Base-by-base conservation (phyloP, 2,797 vertebrate species). In the Ibycter americanus region DNA sequence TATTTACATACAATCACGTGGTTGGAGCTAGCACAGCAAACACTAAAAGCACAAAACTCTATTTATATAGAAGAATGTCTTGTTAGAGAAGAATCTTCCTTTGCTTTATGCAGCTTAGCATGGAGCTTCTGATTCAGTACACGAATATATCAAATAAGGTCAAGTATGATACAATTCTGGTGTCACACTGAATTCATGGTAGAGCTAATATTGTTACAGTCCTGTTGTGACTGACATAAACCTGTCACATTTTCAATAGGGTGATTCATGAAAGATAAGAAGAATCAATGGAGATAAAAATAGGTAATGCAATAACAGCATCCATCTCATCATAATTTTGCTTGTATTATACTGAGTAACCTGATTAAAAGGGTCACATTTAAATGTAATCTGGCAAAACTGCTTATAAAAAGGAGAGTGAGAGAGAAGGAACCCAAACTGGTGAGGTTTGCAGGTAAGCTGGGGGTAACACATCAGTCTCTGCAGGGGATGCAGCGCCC, bases 161-260 rank as follows among this genome's bases (percentile, higher is more conserved):
- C 89, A 96, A 80, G 93, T 84, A 71, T 84, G 94, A 77, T 86
- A 91, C 91, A 95, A 3, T 91, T 63, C 40, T 76, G 87, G 84
- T 93, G 85, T 93, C 85, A 78, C 0, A 18, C 82, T 93, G 91
- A 19, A 96, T 88, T 84, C 65, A 9, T 83, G 76, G 89, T 71
- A 90, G 46, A 94, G 88, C 74, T 94, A 93, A 87, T 97, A 55
- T 89, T 96, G 92, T 91, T 77, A 63, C 65, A 81, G 90, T 77
- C 78, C 91, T 90, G 83, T 91, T 81, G 90, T 77, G 96, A 87
- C 79, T 95, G 96, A 87, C 78, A 87, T 93, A 85, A 96, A 83
- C 27, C 77, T 87, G 92, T 81, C 92, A 91, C 61, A 66, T 67
- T 93, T 83, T 89, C 83, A 78, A 15, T 32, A 54, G 73, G 78